phyloP scores from a whole-genome alignment of 2,797 vertebrate species.

The Garrulus glandarius region DNA sequence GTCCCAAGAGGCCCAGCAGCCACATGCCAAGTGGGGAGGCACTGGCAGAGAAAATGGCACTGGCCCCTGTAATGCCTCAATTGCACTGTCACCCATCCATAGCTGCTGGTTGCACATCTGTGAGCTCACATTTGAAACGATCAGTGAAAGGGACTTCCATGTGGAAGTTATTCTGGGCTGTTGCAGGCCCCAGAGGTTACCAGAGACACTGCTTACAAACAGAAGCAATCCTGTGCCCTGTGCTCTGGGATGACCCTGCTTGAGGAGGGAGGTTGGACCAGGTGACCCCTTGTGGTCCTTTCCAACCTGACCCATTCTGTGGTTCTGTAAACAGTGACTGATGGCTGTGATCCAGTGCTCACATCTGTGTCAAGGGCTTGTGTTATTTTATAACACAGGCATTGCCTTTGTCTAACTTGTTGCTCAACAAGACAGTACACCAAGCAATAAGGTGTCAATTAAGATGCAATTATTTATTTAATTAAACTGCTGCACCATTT shows the following conservation, averaged over 20 bases:
- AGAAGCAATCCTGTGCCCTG: background rate
- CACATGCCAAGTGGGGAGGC: background rate
- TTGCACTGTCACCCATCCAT: background rate
- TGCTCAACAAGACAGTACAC: background rate
- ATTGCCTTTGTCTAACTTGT: background rate
- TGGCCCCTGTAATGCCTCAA: background rate
- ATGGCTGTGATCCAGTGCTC: background rate
- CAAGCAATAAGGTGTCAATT: background rate
- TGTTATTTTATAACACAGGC: background rate
- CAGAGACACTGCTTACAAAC: background rate
- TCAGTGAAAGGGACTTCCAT: background rate
- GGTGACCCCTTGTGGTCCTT: background rate
- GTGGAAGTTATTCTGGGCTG: background rate
- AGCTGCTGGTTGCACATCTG: background rate
- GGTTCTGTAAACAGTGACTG: background rate
- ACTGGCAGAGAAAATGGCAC: background rate
- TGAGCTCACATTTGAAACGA: background rate
- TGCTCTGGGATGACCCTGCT: background rate
- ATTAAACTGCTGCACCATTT: background rate
- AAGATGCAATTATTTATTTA: background rate
- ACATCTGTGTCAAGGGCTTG: background rate
- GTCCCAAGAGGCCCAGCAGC: background rate
- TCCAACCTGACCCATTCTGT: background rate
- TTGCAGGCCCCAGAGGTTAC: background rate
- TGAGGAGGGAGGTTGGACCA: background rate